Evolutionary conservation across 2,888 invertebrate genomes (phyloP).

Genomic region (Pollenia amentaria): DNA sequence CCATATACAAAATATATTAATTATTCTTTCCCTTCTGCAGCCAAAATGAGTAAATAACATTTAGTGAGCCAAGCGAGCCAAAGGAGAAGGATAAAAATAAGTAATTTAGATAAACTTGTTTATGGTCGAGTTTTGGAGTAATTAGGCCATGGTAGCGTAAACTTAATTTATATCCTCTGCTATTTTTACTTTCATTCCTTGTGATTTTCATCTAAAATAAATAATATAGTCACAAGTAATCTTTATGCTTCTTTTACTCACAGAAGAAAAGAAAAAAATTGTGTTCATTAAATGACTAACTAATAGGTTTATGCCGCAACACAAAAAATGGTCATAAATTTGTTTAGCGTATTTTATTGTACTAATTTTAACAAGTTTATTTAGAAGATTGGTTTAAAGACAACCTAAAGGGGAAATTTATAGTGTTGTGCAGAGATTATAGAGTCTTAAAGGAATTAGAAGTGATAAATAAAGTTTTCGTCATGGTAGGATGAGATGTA

Average conservation of each 20-base stretch:
- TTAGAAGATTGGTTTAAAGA: slow-evolving; percentile 19
- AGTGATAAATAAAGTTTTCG: background rate
- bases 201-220: slow-evolving; percentile 20
- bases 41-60: background rate
- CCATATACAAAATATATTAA: background rate
- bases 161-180: slow-evolving; percentile 60
- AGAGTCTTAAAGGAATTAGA: background rate
- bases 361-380: slow-evolving; percentile 5
- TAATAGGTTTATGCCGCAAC: slow-evolving; percentile 32
- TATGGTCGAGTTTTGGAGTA: slow-evolving; percentile 47
- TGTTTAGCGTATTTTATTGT: slow-evolving; percentile 9
- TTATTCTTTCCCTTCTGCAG: background rate
- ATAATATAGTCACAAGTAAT: slow-evolving; percentile 23
- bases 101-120: slow-evolving; percentile 47
- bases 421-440: background rate
- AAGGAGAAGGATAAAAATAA: slow-evolving; percentile 15
- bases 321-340: slow-evolving; percentile 20
- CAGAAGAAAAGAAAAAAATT: background rate
- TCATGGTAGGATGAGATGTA: background rate
- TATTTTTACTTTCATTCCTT: slow-evolving; percentile 1
- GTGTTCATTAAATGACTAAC: slow-evolving; percentile 14
- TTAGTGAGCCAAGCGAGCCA: background rate
- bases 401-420: background rate
- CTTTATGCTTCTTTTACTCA: background rate
- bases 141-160: slow-evolving; percentile 62